Base-by-base conservation (phyloP, 2,888 invertebrate species). In the Acleris sparsana region DNA sequence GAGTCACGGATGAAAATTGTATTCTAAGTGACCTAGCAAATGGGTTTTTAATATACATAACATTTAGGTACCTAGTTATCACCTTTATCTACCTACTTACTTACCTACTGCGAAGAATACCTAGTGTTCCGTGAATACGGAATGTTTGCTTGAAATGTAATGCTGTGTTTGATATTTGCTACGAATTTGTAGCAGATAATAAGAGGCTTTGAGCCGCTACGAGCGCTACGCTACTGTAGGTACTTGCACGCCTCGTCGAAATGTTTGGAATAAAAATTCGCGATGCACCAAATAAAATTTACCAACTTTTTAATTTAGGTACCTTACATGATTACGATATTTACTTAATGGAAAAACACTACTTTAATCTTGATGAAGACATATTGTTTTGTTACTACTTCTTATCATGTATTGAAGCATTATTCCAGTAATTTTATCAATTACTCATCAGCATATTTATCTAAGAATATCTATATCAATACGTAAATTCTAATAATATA, bases 41-140 rank as follows among this genome's bases (percentile, higher is more conserved):
- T 56, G 62, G 55, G 62, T 51, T 63, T 63, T 63, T 63, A 63
- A 63, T 56, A 56, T 49, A 56, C 49, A 33, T 17, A 33, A 49
- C 61, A 48, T 62, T 39, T 48, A 61, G 53, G 55, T 55, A 22
- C 22, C 22, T 22, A 20, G 39, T 55, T 55, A 16, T 55, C 16
- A 55, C 55, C 43, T 55, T 43, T 55, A 18, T 9, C 16, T 53
- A 33, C 25, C 33, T 33, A 9, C 33, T 33, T 33, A 9, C 33
- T 33, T 39, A 13, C 13, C 13, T 39, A 46, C 17, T 17, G n/a
- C n/a, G 17, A 17, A 46, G n/a, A n/a, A 46, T n/a, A 3, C 17
- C 17, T 6, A n/a, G n/a, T n/a, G 17, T 46, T 46, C 17, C 17
- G 5, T 46, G 17, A 46, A 46, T 16, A 46, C n/a, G 16, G 5